A percentile compares a stretch with the other conserved stretches of the same genome.
Conservation (phyloP, 1,140 invertebrate genomes). For the Panulirus ornatus region DNA sequence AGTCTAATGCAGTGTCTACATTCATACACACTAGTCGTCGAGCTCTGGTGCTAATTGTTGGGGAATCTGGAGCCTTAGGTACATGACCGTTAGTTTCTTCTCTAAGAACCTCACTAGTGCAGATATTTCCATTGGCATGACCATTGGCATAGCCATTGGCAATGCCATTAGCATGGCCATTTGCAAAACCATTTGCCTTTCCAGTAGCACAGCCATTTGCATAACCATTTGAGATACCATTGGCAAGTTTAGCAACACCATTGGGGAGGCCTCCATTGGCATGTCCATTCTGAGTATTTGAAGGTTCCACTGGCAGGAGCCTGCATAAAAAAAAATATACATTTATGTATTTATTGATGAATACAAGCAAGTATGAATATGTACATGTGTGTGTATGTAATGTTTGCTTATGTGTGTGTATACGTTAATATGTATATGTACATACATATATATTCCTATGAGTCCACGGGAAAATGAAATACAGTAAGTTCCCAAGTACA, state of each 20-base stretch:
- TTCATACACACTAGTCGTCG: slow-evolving; percentile 62
- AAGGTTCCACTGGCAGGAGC: slow-evolving; percentile 82
- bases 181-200: slow-evolving; percentile 83
- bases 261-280: slow-evolving; percentile 79
- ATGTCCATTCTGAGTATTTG: slow-evolving; percentile 83
- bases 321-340: slow-evolving; percentile 31
- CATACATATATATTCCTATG: no score
- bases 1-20: slow-evolving; percentile 44
- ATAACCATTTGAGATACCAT: slow-evolving; percentile 83
- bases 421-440: no score
- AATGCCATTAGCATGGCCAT: slow-evolving; percentile 84
- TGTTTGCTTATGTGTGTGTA: no score
- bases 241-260: slow-evolving; percentile 79
- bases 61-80: background rate
- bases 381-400: no score
- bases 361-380: no score
- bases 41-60: slow-evolving; percentile 39
- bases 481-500: no score
- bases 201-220: slow-evolving; percentile 85
- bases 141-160: slow-evolving; percentile 79
- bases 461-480: no score
- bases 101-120: slow-evolving; percentile 29
- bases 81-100: slow-evolving; percentile 43
- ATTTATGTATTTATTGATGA: no score
- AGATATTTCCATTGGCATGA: slow-evolving; percentile 78